These are phyloP conservation scores for Phrixothrix hirtus DNA, from an alignment of 2,888 invertebrate species.

Conservation along the genomic window DNA sequence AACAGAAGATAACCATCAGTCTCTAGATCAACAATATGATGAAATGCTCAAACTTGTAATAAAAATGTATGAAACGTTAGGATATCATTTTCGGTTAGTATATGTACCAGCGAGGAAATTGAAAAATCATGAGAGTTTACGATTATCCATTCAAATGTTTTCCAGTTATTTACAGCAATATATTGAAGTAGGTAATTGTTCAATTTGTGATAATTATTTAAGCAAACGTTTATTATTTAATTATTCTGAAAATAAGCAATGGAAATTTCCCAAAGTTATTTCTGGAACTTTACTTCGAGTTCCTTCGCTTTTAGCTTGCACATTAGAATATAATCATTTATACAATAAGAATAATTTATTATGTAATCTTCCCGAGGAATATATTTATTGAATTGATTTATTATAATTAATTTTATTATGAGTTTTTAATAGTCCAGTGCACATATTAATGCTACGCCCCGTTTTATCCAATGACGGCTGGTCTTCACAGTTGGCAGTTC, in stretches of 20 bases:
- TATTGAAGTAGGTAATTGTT: slow-evolving; percentile 74
- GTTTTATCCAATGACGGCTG: slow-evolving; percentile 65
- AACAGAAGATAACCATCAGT: slow-evolving; percentile 55
- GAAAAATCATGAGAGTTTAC: slow-evolving; percentile 66
- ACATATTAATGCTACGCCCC: slow-evolving; percentile 64
- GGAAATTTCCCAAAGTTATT: slow-evolving; percentile 68
- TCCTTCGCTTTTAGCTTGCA: slow-evolving; percentile 73
- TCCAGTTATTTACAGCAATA: slow-evolving; percentile 66
- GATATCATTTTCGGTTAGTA: slow-evolving; percentile 69
- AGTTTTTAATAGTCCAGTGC: slow-evolving; percentile 58
- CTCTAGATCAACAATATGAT: slow-evolving; percentile 62
- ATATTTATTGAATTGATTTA: too few species aligned
- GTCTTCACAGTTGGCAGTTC: slow-evolving; percentile 62
- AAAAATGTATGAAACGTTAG: slow-evolving; percentile 66
- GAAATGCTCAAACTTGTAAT: slow-evolving; percentile 59
- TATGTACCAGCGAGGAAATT: slow-evolving; percentile 66
- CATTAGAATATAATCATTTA: slow-evolving; percentile 66
- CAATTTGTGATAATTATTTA: slow-evolving; percentile 72
- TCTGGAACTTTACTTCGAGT: slow-evolving; percentile 75
- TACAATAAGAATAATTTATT: slow-evolving; percentile 8
- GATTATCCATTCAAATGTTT: slow-evolving; percentile 74
- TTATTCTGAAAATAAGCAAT: slow-evolving; percentile 63
- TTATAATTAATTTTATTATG: too few species aligned
- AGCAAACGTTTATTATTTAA: slow-evolving; percentile 77
- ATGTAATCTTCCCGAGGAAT: background rate